Evolutionary conservation across 2,113 vertebrate genomes (phyloP).

Genomic region (Gallinago paraguaiae): DNA sequence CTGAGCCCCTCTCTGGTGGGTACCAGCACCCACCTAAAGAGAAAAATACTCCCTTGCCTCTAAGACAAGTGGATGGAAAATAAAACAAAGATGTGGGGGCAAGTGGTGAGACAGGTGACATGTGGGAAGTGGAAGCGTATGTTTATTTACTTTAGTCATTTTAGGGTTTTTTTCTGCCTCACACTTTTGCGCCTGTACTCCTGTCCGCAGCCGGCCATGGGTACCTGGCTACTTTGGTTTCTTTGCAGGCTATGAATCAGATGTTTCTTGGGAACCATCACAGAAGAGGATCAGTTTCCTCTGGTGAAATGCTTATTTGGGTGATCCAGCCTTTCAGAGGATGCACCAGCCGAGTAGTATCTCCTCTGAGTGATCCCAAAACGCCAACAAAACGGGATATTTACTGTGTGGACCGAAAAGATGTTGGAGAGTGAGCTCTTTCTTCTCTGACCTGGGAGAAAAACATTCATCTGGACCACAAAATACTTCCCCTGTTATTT

Average conservation of each 20-base stretch:
- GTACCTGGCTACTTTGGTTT: background rate
- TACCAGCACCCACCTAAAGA: background rate
- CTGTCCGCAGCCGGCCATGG: background rate
- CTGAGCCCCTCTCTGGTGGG: background rate
- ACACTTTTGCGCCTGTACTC: accelerated
- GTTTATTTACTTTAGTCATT: background rate
- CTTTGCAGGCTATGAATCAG: background rate
- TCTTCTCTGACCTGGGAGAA: background rate
- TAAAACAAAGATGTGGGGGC: background rate
- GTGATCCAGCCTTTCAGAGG: background rate
- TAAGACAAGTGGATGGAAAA: background rate
- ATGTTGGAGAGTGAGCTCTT: accelerated
- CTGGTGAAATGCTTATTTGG: background rate
- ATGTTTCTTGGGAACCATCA: background rate
- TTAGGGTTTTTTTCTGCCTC: background rate
- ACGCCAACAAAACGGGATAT: background rate
- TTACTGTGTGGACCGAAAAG: background rate
- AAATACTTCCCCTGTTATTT: background rate
- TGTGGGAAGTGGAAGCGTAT: background rate
- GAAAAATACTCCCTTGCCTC: background rate
- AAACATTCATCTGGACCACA: background rate
- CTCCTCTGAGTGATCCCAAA: background rate
- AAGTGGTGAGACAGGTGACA: background rate
- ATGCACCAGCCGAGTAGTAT: background rate
- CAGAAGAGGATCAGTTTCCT: background rate